These are phyloP conservation scores for Tamias sibiricus DNA, from an alignment of 2,113 vertebrate species.

Conservation along the genomic window DNA sequence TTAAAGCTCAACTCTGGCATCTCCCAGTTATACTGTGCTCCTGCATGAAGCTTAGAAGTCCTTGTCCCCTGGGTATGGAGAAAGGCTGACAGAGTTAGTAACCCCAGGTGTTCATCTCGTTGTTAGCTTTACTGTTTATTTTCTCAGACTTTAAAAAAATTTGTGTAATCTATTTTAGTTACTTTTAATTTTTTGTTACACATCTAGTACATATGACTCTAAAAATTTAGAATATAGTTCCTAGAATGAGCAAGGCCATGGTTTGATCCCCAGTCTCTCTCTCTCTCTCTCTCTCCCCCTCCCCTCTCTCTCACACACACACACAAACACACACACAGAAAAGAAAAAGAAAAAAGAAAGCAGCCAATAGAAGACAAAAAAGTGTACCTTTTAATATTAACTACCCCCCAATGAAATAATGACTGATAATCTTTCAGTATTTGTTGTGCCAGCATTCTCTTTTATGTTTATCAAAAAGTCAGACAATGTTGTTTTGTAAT, in stretches of 20 bases:
- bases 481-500: background rate
- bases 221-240: background rate
- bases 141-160: background rate
- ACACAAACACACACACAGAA: no score
- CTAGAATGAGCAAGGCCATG: no score
- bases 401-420: background rate
- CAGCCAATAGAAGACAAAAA: background rate
- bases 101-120: background rate
- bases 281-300: no score
- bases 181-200: background rate
- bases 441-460: background rate
- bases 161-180: background rate
- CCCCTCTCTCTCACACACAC: no score
- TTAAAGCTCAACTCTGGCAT: accelerated
- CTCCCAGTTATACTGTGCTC: background rate
- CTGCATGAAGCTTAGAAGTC: background rate
- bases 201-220: background rate
- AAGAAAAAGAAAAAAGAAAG: background rate
- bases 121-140: background rate
- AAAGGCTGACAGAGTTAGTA: background rate
- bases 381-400: background rate
- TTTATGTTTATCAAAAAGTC: background rate
- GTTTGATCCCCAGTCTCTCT: no score
- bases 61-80: background rate
- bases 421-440: background rate